A percentile compares a stretch with the other conserved stretches of the same genome.
phyloP scores from a whole-genome alignment of 53 echinoderm and acorn worm genomes.

The Echinarachnius parma region DNA sequence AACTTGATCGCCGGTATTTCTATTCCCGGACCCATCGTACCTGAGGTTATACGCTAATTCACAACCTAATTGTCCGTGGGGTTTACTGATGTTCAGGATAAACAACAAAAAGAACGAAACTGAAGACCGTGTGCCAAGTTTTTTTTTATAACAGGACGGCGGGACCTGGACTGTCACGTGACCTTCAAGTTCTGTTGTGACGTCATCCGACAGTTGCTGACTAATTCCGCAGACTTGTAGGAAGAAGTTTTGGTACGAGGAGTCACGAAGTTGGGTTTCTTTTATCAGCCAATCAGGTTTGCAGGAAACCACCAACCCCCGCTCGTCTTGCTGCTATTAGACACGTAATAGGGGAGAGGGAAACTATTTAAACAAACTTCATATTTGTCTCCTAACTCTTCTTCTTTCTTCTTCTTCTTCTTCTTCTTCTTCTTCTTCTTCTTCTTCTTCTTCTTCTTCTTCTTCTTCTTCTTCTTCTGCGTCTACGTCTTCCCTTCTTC shows the following conservation, averaged over 20 bases:
- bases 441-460: not conserved
- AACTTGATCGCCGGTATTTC: constrained; percentile 12
- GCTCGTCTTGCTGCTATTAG: constrained; percentile 27
- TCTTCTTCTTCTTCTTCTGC: constrained; percentile 4
- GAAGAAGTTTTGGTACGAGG: constrained; percentile 39
- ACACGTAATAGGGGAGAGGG: constrained; percentile 20
- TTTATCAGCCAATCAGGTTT: constrained; percentile 50
- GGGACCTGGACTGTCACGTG: constrained; percentile 35
- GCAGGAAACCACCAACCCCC: not conserved
- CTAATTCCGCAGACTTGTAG: constrained; percentile 26
- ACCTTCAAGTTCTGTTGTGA: constrained; percentile 29
- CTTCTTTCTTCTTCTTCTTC: not conserved
- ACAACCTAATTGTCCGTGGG: too few relatives aligned
- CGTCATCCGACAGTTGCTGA: constrained; percentile 41
- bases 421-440: constrained; percentile 27
- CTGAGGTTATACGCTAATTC: constrained; percentile 27
- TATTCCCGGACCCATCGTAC: constrained; percentile 17
- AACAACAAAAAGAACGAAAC: too few relatives aligned
- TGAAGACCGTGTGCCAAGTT: constrained; percentile 11
- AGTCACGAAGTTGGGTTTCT: constrained; percentile 26
- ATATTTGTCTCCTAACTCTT: constrained; percentile 32
- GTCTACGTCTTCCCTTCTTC: too few relatives aligned
- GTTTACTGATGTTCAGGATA: too few relatives aligned
- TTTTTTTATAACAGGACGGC: constrained; percentile 30
- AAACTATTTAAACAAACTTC: constrained; percentile 45